Conservation (phyloP, 2,797 vertebrate genomes). For the Myotis planiceps region DNA sequence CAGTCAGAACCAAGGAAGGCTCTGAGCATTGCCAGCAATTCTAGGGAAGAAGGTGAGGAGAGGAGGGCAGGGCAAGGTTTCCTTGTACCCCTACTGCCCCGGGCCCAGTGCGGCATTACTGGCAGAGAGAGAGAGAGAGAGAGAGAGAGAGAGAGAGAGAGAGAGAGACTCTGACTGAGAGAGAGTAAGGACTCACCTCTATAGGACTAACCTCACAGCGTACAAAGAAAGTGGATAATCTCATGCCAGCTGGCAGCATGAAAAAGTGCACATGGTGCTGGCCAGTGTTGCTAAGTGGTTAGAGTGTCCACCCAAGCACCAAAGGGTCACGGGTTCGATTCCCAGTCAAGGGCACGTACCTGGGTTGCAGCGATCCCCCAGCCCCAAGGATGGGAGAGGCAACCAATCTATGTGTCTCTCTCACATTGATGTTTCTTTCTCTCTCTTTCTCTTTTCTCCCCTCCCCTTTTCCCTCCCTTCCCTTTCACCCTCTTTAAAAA, state of each 20-base stretch:
- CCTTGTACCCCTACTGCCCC: neutral
- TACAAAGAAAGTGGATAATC: neutral
- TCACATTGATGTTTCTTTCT: no score
- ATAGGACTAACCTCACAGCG: neutral
- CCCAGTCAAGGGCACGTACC: no score
- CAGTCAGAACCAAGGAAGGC: neutral
- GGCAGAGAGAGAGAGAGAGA: neutral
- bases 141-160: accelerated
- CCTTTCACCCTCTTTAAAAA: no score
- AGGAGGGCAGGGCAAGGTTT: neutral
- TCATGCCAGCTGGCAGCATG: neutral
- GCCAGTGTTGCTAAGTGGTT: no score
- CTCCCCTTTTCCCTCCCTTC: no score
- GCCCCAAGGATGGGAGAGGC: no score
- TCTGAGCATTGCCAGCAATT: neutral
- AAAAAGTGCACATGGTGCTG: neutral
- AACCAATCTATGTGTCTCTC: no score
- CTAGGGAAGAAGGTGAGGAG: neutral
- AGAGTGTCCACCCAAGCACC: no score
- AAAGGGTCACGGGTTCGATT: no score
- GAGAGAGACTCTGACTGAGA: neutral
- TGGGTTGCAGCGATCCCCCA: no score
- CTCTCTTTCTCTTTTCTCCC: no score
- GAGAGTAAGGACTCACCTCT: neutral
- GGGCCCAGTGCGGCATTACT: neutral